phyloP scores from a whole-genome alignment of 35 echinoderm and acorn worm genomes.

The Strongylocentrotus purpuratus region DNA sequence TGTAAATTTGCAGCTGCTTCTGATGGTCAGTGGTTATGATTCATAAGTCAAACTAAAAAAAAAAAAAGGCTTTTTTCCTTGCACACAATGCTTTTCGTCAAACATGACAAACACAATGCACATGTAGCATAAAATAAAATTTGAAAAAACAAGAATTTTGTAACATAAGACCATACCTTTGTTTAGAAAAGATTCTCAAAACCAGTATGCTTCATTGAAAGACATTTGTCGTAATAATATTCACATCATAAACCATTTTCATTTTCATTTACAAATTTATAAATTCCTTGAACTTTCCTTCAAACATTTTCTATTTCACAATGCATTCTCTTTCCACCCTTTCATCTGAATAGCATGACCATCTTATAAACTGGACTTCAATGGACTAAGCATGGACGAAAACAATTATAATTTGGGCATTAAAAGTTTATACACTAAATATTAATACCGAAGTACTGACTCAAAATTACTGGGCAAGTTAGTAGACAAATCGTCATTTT shows the following conservation, averaged over 20 bases:
- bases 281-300: neutral
- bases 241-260: neutral
- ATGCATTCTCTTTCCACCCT: neutral
- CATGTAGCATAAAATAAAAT: neutral
- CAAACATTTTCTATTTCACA: neutral
- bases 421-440: conserved; percentile 15
- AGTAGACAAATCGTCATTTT: neutral
- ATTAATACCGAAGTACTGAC: conserved; percentile 28
- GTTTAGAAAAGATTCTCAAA: neutral
- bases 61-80: neutral
- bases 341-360: neutral
- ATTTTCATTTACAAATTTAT: neutral
- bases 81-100: neutral
- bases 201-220: neutral
- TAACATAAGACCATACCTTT: neutral
- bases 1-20: neutral
- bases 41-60: neutral
- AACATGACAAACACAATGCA: neutral
- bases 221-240: neutral
- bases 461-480: conserved; percentile 25
- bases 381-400: neutral
- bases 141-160: neutral
- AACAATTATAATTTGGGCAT: neutral
- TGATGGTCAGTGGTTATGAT: neutral
- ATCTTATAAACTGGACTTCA: neutral